Percentiles rank a stretch among this genome's conserved stretches.
Conservation (phyloP, 2,113 vertebrate genomes). For the Furnarius figulus region DNA sequence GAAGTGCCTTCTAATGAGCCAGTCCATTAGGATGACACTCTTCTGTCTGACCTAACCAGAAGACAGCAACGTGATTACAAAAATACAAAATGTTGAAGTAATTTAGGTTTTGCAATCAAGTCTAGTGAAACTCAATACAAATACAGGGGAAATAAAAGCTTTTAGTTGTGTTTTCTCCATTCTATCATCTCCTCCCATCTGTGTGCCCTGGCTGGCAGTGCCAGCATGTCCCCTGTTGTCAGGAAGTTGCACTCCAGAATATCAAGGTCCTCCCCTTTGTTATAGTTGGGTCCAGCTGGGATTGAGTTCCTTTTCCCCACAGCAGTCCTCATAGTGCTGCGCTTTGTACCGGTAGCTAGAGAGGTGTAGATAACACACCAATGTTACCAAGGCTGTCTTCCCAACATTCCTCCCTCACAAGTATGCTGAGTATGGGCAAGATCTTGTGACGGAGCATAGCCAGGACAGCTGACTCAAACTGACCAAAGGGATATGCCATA, state of each 20-base stretch:
- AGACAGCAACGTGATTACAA: not conserved
- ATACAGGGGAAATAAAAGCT: not conserved
- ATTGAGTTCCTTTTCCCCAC: not conserved
- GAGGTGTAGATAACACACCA: rapidly evolving
- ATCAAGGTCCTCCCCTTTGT: not conserved
- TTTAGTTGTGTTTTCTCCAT: not conserved
- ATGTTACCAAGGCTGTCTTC: not conserved
- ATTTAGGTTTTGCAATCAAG: not conserved
- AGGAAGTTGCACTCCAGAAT: not conserved
- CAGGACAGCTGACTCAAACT: not conserved
- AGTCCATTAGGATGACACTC: not conserved
- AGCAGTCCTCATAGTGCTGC: not conserved
- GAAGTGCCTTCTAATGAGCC: not conserved
- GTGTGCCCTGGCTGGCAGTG: not conserved
- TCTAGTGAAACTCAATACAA: not conserved
- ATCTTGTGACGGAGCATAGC: not conserved
- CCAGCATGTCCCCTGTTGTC: not conserved
- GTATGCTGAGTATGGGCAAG: not conserved
- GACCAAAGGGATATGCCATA: not conserved
- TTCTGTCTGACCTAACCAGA: not conserved
- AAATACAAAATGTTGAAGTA: not conserved
- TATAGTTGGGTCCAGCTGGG: not conserved
- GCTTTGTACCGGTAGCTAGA: not conserved
- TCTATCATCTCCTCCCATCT: not conserved
- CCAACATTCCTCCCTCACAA: not conserved